Percentiles rank a stretch among this genome's conserved stretches.
These are phyloP conservation scores for Heliconius sara DNA, from an alignment of 2,888 invertebrate species.

Conservation along the genomic window DNA sequence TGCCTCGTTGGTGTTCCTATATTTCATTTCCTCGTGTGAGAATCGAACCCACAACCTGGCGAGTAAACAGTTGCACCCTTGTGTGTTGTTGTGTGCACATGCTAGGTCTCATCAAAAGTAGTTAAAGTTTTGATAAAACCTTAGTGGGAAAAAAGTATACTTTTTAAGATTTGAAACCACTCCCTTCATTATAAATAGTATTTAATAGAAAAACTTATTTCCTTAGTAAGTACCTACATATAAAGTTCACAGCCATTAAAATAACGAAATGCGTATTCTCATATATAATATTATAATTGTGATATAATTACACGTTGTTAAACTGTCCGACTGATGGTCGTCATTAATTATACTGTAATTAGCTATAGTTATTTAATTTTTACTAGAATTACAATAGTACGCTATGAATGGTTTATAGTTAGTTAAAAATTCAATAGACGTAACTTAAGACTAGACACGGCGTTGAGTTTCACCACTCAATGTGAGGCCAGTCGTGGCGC, in stretches of 20 bases:
- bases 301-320: slow-evolving; percentile 29
- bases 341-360: slow-evolving; percentile 33
- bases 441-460: not conserved
- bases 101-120: not conserved
- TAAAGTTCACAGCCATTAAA: slow-evolving; percentile 24
- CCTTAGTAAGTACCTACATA: not conserved
- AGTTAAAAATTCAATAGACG: not conserved
- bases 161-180: not conserved
- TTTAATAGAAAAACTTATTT: not conserved
- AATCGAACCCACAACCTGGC: no score
- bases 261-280: slow-evolving; percentile 19
- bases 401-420: slow-evolving; percentile 2
- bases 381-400: not conserved
- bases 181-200: not conserved
- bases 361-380: slow-evolving; percentile 19
- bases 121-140: not conserved
- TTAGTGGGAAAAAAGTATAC: not conserved
- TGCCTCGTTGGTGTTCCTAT: no score
- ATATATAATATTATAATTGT: slow-evolving; percentile 23
- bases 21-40: no score
- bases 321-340: slow-evolving; percentile 22
- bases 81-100: no score
- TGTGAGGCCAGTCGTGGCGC: not conserved
- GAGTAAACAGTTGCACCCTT: no score
- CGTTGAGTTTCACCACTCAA: not conserved